Base-by-base conservation (phyloP, 92 coral and sea anemone species). In the Umimayanthus kanabou region DNA sequence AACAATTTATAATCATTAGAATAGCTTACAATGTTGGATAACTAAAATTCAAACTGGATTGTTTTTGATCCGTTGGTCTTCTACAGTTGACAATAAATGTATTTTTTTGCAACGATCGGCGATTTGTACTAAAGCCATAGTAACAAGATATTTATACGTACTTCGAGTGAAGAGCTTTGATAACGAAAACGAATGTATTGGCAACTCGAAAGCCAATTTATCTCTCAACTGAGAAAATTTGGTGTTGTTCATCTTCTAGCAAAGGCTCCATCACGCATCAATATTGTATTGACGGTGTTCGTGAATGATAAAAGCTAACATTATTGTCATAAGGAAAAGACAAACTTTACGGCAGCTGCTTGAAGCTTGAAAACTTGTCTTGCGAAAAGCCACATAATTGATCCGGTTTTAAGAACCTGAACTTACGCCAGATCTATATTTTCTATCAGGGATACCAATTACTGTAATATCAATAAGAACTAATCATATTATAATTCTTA, bases 11-110 rank as follows among this genome's bases (percentile, higher is more conserved):
- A 76, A 40, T 76, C 49, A 22, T 76, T 40, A 76, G 16, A 76
- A 76, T 25, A 42, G 58, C 25, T 45, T 42, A 76, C 80, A 76
- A 76, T 76, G 28, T n/a, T 76, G 55, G 55, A 76, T 76, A 76
- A 76, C 80, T n/a, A 2, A 37, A 76, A 76, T 40, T 57, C 57
- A 76, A 76, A 76, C 23, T 76, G 80, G 40, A 33, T 76, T 76
- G 4, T 76, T 43, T 22, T 76, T 22, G 25, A 40, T 18, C 15
- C 57, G 49, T 74, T 42, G 80, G 43, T 4, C 47, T 40, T 76
- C 55, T 40, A 23, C 47, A 10, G 80, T 18, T 43, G 58, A 76
- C 23, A 76, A n/a, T 14, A 76, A 25, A 20, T 45, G 14, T 7
- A 0, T 2, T 33, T 23, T 6, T 42, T 16, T 40, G 18, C 55